Evolutionary conservation across 92 coral and sea anemone genomes (phyloP).

Genomic region (Zoanthus gigantus): DNA sequence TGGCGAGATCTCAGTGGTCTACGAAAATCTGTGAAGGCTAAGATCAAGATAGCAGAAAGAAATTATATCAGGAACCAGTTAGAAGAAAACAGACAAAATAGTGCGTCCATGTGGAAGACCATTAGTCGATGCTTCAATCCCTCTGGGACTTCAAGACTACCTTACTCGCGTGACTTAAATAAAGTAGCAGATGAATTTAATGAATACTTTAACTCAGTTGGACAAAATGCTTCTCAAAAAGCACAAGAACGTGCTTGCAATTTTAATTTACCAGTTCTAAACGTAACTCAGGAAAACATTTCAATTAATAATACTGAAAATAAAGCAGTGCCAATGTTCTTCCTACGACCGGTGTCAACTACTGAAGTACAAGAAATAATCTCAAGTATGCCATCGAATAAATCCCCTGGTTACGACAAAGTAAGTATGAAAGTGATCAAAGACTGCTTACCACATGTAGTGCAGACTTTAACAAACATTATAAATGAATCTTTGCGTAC

Average conservation of each 20-base stretch:
- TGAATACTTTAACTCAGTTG: conserved; percentile 15
- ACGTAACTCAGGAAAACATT: conserved; percentile 10
- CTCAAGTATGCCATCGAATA: not conserved
- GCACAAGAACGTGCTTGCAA: not conserved
- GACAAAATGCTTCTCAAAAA: not conserved
- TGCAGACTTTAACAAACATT: no score
- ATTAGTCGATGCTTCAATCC: conserved; percentile 57
- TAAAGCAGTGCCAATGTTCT: not conserved
- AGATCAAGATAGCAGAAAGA: conserved; percentile 1
- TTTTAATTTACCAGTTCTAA: not conserved
- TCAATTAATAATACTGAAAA: not conserved
- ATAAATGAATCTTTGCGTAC: no score
- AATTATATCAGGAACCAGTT: conserved; percentile 37
- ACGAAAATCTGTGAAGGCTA: conserved; percentile 15
- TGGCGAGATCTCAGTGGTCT: conserved; percentile 9
- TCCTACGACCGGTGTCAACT: not conserved
- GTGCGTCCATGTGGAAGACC: conserved; percentile 68
- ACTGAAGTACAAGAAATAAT: not conserved
- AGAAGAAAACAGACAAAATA: conserved; percentile 35
- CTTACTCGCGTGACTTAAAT: conserved; percentile 40
- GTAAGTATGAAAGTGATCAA: no score
- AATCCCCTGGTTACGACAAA: no score
- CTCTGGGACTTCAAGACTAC: not conserved
- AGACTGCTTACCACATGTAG: no score
- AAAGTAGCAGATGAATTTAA: conserved; percentile 66